Evolutionary conservation across 2,113 vertebrate species (phyloP).

Genomic region (Amphilophus citrinellus): DNA sequence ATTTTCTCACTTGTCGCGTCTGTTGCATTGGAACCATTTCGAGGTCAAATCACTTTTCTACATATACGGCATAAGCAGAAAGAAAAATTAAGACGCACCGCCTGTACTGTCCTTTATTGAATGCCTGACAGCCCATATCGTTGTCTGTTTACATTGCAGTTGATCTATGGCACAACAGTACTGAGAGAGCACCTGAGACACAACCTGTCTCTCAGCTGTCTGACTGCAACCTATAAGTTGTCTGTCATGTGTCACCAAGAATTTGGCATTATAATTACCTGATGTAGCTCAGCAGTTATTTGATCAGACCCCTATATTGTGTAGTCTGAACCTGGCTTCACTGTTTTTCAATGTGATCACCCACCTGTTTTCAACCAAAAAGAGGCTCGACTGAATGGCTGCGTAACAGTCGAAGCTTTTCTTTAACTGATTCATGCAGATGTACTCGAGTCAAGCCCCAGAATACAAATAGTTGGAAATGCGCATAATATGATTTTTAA

Average conservation of each 20-base stretch:
- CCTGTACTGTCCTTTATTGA: neutral
- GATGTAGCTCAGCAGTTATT: neutral
- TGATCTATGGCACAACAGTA: neutral
- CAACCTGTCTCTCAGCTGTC: neutral
- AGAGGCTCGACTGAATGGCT: neutral
- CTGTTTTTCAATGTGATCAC: neutral
- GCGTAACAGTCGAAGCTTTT: neutral
- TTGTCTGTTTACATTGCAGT: neutral
- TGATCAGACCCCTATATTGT: neutral
- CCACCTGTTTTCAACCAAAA: slow-evolving; percentile 1
- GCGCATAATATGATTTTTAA: neutral
- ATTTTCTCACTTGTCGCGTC: neutral
- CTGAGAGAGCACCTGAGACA: no score
- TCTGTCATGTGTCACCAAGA: neutral
- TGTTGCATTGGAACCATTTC: neutral
- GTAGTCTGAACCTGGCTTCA: neutral
- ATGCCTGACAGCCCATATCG: neutral
- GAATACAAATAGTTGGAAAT: neutral
- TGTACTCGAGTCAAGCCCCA: neutral
- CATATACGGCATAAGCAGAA: neutral
- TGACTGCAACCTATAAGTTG: neutral
- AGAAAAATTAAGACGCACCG: neutral
- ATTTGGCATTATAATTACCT: neutral
- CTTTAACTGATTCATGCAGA: neutral
- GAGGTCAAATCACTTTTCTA: neutral